Evolutionary conservation across 2,797 vertebrate species (phyloP), one percentile per base, ranked within the genome.

Genomic region (Cuniculus paca): DNA sequence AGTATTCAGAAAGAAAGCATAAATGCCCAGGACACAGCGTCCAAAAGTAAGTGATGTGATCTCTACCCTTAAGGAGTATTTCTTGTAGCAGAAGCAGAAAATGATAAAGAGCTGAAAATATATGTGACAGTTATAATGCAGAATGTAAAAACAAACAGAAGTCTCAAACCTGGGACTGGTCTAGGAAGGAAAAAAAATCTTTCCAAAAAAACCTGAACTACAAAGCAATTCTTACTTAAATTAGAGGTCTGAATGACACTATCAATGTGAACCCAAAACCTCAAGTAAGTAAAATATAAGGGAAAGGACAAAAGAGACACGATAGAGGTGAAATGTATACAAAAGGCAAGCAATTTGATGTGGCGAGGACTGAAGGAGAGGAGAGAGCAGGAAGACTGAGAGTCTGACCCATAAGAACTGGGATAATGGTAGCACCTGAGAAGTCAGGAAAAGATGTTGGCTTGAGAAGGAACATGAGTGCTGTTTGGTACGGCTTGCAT

Each of bases 61-160:
- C 65, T 94, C 82, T 79, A 20, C 26, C 45, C 70, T 80, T 89
- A 9, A 97, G n/a, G 3, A 80, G 16, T 8, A 28, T 86, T 68
- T 88, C 34, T 42, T 89, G 4, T 36, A 58, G 75, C n/a, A 89
- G 63, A 96, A 93, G 56, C 42, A 96, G 84, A 89, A 92, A 91
- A 9, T 84, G 9, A 75, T 54, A 87, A 77, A 92, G 48, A 88
- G 63, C 45, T 61, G 45, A 87, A 60, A 17, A 58, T 45, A 72
- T 74, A 24, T 60, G 48, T 60, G 83, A 63, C 58, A n/a, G 5
- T 24, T 6, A 26, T 63, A 91, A 96, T 56, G 56, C 6, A 95
- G 28, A 82, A 74, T 26, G 19, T 22, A 95, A 93, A 42, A 86
- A 63, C 19, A 77, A 86, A 87, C 24, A 89, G 28, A 24, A 83